phyloP scores from a whole-genome alignment of 2,797 vertebrate species.

The Muraenolepis orangiensis region DNA sequence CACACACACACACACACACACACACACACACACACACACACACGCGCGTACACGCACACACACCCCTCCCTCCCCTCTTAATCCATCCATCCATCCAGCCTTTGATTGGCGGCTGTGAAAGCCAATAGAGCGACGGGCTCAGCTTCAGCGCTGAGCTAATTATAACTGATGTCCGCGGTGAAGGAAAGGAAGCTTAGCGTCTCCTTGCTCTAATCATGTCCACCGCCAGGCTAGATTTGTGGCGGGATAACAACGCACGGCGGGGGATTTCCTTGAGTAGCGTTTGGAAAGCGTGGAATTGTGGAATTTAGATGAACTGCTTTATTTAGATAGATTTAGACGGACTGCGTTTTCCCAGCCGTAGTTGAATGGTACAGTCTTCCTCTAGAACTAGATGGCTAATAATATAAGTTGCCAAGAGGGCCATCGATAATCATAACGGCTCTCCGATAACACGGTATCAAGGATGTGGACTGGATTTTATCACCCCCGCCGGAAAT shows the following conservation, averaged over 20 bases:
- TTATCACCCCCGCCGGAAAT: background rate
- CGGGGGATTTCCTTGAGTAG: background rate
- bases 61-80: slow-evolving; percentile 49
- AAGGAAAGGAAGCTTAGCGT: slow-evolving; percentile 26
- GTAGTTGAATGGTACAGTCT: background rate
- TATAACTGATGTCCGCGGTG: slow-evolving; percentile 35
- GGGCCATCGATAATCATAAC: background rate
- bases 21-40: background rate
- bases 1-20: background rate
- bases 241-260: background rate
- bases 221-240: slow-evolving; percentile 6
- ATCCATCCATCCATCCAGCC: slow-evolving; percentile 43
- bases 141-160: slow-evolving; percentile 39
- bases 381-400: background rate
- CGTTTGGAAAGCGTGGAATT: background rate
- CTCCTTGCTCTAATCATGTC: slow-evolving; percentile 26
- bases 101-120: slow-evolving; percentile 34
- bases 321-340: too few species aligned
- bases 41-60: background rate
- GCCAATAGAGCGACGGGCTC: slow-evolving; percentile 41
- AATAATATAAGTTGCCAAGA: background rate
- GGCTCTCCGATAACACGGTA: background rate
- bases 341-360: background rate
- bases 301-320: too few species aligned
- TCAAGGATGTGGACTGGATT: background rate